Evolutionary conservation across 2,113 vertebrate species (phyloP).

Genomic region (Trinectes maculatus): DNA sequence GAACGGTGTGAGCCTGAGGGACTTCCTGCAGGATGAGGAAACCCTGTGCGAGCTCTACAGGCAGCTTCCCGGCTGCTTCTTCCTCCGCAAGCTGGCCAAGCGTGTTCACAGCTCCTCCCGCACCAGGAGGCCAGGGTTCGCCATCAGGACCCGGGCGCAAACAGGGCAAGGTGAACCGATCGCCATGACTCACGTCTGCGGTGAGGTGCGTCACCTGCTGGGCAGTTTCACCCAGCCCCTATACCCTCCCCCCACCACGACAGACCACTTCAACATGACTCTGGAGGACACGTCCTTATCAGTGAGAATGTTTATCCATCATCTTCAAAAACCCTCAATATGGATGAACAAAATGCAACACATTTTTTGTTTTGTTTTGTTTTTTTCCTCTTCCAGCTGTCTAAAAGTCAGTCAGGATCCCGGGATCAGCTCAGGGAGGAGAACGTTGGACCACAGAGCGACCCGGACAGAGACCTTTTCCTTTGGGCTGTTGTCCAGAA

Average conservation of each 20-base stretch:
- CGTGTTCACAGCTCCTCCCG: conserved; percentile 71
- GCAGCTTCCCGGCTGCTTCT: conserved; percentile 85
- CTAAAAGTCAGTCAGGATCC: conserved; percentile 30
- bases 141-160: neutral
- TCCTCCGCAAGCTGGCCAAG: conserved; percentile 87
- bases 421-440: conserved; percentile 15
- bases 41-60: conserved; percentile 86
- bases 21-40: conserved; percentile 84
- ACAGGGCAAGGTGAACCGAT: conserved; percentile 40
- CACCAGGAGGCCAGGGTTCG: conserved; percentile 17
- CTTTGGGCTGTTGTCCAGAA: conserved; percentile 96
- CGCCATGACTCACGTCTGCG: conserved; percentile 85
- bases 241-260: conserved; percentile 75
- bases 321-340: no score
- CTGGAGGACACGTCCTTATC: conserved; percentile 46
- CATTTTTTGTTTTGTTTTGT: neutral
- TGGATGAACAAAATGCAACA: neutral
- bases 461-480: conserved; percentile 88
- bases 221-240: conserved; percentile 87
- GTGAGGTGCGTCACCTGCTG: conserved; percentile 88
- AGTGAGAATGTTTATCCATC: conserved; percentile 53
- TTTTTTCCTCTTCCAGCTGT: conserved; percentile 52
- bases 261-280: conserved; percentile 13
- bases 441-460: conserved; percentile 41
- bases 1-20: conserved; percentile 87